Percentiles rank a stretch among this genome's conserved stretches.
phyloP scores from a whole-genome alignment of 2,888 invertebrate genomes.

The Lepas anatifera region DNA sequence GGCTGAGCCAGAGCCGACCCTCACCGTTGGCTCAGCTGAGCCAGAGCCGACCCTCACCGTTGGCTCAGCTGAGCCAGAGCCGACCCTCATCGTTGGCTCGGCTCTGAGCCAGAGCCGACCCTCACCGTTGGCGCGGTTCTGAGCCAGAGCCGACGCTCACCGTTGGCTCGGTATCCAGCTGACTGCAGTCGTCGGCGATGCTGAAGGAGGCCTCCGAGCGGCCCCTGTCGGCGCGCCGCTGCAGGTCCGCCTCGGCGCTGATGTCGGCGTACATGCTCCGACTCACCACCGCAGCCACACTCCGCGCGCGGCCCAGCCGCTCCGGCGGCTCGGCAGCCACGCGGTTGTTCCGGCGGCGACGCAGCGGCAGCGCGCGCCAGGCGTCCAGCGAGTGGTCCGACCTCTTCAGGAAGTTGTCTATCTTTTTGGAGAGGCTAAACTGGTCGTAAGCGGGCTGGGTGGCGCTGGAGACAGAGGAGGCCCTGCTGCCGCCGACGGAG shows the following conservation, averaged over 20 bases:
- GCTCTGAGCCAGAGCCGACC: too few species aligned
- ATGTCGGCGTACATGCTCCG: constrained; percentile 2
- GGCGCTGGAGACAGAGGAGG: constrained; percentile 44
- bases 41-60: too few species aligned
- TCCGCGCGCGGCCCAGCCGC: neutral
- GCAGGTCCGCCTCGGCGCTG: neutral
- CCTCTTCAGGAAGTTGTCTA: constrained; percentile 62
- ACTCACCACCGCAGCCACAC: neutral
- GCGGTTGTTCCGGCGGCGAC: constrained; percentile 16
- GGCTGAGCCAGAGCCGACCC: too few species aligned
- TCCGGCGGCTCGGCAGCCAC: constrained; percentile 7
- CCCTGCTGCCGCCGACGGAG: neutral
- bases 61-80: too few species aligned
- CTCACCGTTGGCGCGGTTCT: too few species aligned
- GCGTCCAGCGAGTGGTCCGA: constrained; percentile 83
- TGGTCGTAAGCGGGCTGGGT: constrained; percentile 62
- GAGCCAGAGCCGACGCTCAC: too few species aligned
- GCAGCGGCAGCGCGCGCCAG: constrained; percentile 49
- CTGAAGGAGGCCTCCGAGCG: constrained; percentile 11
- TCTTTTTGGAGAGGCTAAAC: constrained; percentile 58
- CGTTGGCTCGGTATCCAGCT: neutral
- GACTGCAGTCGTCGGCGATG: neutral
- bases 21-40: too few species aligned
- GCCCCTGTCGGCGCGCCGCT: neutral
- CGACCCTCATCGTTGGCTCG: too few species aligned